Base-by-base conservation (phyloP, 1,140 invertebrate species). In the Heliconius himera region DNA sequence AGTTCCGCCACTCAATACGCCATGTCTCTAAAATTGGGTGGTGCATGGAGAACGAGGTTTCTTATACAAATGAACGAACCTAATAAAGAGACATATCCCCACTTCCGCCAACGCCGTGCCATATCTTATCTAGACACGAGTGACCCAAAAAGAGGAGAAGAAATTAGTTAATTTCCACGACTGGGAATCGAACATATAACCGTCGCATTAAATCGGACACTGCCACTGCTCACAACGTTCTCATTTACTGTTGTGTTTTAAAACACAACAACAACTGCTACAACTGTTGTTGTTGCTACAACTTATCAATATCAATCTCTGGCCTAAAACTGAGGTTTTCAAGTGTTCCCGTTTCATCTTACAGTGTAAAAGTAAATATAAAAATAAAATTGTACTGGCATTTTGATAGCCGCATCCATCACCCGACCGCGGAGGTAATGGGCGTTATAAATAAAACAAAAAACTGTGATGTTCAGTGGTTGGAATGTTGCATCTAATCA, bases 321-420 rank as follows among this genome's bases (percentile, higher is more conserved):
- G 60, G 22, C 11, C 60, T 16, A 66, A 66, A 66, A 29, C 22
- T 26, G 26, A 66, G n/a, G 3, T 60, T 60, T 60, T 22, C 9
- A 46, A 60, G 60, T 66, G 22, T 26, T 66, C 54, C 9, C 22
- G 22, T 66, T 26, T 66, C 11, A 66, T 66, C 22, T 66, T 29
- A 66, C 22, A 66, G 11, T 66, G 60, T 26, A 66, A 26, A 41
- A 70, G 38, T 76, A 81, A 73, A 80, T 78, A 78, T 81, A 80
- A 81, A 83, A 81, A 83, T 79, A 81, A 83, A 79, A 79, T 73
- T 20, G 60, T 79, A 73, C 70, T 74, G 56, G 46, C 74, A 36
- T 38, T 83, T 78, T 81, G 78, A 82, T 83, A 51, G 78, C 74
- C 80, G 20, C 77, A 78, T 76, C 82, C 73, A 79, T 80, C 83